Percentiles rank a stretch among this genome's conserved stretches.
These are phyloP conservation scores for Sminthurides aquaticus DNA, from an alignment of 2,888 invertebrate genomes.

Conservation along the genomic window DNA sequence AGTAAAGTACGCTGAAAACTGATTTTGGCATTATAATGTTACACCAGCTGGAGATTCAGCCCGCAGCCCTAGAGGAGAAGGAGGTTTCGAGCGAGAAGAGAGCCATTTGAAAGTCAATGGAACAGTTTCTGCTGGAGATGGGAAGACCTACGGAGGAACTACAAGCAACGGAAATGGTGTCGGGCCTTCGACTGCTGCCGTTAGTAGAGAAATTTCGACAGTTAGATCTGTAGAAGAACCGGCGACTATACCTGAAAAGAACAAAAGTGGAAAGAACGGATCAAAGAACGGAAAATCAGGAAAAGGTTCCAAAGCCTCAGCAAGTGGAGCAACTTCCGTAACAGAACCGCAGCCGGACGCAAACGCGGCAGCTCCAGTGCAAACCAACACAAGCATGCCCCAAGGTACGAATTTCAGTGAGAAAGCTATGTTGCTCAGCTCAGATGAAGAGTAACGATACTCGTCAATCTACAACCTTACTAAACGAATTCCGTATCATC, in stretches of 20 bases:
- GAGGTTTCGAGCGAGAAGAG: background rate
- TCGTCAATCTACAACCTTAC: too few relatives aligned
- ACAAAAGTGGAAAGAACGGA: background rate
- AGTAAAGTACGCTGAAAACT: too few relatives aligned
- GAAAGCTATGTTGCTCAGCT: slow-evolving; percentile 89
- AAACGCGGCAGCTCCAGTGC: background rate
- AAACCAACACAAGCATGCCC: slow-evolving; percentile 28
- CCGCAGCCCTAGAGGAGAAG: slow-evolving; percentile 1
- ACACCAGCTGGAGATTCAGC: too few relatives aligned
- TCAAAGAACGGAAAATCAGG: background rate
- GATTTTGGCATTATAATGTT: too few relatives aligned
- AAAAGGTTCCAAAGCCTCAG: background rate
- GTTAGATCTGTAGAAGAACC: background rate
- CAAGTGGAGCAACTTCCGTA: background rate
- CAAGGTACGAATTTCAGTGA: slow-evolving; percentile 68
- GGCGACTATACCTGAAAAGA: background rate
- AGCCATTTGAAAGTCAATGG: background rate
- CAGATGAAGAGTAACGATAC: slow-evolving; percentile 75
- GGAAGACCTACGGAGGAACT: slow-evolving; percentile 6
- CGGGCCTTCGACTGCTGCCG: background rate
- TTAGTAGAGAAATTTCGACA: background rate
- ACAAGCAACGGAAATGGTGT: background rate
- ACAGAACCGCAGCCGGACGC: background rate
- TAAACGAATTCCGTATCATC: too few relatives aligned
- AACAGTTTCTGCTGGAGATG: background rate